phyloP scores from a whole-genome alignment of 2,797 vertebrate genomes.

The Gambusia yucatana region DNA sequence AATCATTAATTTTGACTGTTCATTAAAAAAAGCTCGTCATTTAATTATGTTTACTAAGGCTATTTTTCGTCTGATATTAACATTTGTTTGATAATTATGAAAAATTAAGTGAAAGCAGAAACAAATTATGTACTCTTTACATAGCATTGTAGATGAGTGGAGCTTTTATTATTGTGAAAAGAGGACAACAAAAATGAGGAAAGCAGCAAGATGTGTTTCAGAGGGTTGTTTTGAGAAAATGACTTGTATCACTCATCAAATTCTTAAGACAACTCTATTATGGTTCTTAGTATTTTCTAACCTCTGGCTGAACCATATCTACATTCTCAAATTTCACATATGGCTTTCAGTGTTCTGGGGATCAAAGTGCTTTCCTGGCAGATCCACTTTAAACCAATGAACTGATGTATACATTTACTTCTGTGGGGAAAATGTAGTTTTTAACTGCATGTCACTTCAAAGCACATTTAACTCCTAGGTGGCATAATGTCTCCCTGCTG shows the following conservation, averaged over 20 bases:
- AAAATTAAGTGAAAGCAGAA: not conserved
- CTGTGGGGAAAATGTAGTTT: conserved; percentile 33
- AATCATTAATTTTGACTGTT: not conserved
- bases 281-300: conserved; percentile 46
- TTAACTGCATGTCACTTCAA: conserved; percentile 57
- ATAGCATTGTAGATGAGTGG: not conserved
- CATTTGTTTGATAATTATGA: not conserved
- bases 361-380: conserved; percentile 65
- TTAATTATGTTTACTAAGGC: not conserved
- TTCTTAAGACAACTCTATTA: conserved; percentile 42
- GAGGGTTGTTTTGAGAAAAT: conserved; percentile 33
- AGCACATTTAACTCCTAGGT: conserved; percentile 38
- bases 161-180: not conserved
- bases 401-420: conserved; percentile 48
- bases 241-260: conserved; percentile 30
- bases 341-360: conserved; percentile 54
- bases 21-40: not conserved
- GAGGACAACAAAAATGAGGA: not conserved
- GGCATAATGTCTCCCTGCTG: conserved; percentile 22
- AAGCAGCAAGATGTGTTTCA: conserved; percentile 21
- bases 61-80: not conserved
- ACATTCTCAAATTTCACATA: conserved; percentile 70
- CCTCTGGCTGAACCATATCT: conserved; percentile 63
- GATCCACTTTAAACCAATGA: conserved; percentile 51
- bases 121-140: not conserved